phyloP scores from a whole-genome alignment of 2,888 invertebrate genomes.

The Camptogramma bilineatum region DNA sequence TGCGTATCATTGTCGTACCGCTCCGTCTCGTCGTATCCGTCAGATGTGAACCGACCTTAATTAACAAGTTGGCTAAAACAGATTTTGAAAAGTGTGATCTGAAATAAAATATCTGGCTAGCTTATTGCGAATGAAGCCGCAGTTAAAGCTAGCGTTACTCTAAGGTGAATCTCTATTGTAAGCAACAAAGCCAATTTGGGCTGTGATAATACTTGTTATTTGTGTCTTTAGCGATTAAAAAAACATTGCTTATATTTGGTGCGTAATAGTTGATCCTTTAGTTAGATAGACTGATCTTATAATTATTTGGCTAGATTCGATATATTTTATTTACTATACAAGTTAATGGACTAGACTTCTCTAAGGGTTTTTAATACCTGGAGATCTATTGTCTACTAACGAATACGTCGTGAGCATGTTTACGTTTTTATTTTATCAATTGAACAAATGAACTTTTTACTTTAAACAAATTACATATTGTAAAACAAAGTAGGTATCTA shows the following conservation, averaged over 20 bases:
- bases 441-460: neutral
- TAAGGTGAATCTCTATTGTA: conserved; percentile 23
- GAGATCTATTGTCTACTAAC: neutral
- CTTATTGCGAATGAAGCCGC: neutral
- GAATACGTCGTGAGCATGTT: too few species aligned
- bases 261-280: conserved; percentile 4
- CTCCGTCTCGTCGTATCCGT: too few species aligned
- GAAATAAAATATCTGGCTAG: neutral
- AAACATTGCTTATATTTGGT: neutral
- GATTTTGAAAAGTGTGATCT: neutral
- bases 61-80: too few species aligned
- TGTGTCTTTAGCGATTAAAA: conserved; percentile 31
- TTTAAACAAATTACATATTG: neutral
- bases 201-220: conserved; percentile 46
- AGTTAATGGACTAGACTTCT: neutral
- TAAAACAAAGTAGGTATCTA: too few species aligned
- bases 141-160: neutral
- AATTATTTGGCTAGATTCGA: neutral
- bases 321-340: neutral
- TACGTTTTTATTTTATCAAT: neutral
- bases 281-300: neutral
- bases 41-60: too few species aligned
- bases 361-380: neutral
- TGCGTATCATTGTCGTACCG: too few species aligned
- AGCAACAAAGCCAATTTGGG: conserved; percentile 49